phyloP scores from a whole-genome alignment of 2,113 vertebrate species.

The Chloropsis hardwickii region DNA sequence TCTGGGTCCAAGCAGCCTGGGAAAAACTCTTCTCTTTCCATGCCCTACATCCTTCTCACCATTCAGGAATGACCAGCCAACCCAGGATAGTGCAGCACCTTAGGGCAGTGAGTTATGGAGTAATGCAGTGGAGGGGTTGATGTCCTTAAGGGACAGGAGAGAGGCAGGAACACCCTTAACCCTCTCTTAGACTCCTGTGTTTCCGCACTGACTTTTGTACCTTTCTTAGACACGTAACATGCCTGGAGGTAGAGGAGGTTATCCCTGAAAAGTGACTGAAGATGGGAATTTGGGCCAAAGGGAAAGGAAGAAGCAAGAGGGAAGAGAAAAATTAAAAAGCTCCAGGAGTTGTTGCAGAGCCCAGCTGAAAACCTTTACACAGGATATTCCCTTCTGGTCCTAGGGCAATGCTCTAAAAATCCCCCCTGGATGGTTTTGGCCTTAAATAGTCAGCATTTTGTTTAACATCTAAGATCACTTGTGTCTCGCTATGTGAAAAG shows the following conservation, averaged over 20 bases:
- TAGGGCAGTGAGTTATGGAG: background rate
- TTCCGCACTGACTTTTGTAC: accelerated
- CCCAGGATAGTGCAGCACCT: background rate
- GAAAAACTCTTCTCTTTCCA: background rate
- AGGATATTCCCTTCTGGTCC: background rate
- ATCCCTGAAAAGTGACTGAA: background rate
- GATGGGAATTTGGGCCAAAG: background rate
- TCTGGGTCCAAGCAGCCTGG: background rate
- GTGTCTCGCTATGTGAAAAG: background rate
- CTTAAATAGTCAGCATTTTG: background rate
- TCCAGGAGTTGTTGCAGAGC: background rate
- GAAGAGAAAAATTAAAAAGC: accelerated
- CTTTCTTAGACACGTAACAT: background rate
- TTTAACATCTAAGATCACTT: background rate
- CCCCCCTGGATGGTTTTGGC: background rate
- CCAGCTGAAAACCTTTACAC: background rate
- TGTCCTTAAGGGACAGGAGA: background rate
- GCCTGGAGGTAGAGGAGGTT: background rate
- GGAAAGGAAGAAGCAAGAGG: background rate
- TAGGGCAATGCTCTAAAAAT: background rate
- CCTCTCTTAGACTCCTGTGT: accelerated
- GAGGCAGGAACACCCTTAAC: background rate
- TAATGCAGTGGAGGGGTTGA: background rate
- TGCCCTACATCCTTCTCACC: background rate
- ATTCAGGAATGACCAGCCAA: background rate